These are phyloP conservation scores for Eclectus roratus DNA, from an alignment of 2,113 vertebrate genomes.

Conservation along the genomic window DNA sequence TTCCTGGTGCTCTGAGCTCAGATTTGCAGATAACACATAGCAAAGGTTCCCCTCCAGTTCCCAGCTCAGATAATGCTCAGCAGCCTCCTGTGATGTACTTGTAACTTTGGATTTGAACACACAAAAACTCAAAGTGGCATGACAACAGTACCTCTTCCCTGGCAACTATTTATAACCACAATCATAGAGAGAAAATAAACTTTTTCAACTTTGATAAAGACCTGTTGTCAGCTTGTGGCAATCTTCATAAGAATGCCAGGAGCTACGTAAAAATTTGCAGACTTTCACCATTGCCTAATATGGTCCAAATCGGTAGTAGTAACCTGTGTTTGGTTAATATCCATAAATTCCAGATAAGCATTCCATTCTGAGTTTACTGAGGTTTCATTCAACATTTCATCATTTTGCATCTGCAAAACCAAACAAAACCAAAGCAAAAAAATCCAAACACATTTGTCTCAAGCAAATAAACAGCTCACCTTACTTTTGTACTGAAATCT, in stretches of 20 bases:
- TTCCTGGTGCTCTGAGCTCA: not conserved
- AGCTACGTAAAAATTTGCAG: not conserved
- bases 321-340: not conserved
- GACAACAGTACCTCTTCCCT: not conserved
- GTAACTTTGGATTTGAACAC: not conserved
- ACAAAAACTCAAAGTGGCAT: not conserved
- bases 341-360: not conserved
- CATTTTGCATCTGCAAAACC: not conserved
- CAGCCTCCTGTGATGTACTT: not conserved
- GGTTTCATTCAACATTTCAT: not conserved
- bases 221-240: not conserved
- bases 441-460: not conserved
- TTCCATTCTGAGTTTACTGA: not conserved
- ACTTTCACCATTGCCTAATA: not conserved
- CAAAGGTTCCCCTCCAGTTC: not conserved
- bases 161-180: not conserved
- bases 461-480: not conserved
- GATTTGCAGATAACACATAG: not conserved
- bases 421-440: not conserved
- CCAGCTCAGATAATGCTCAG: not conserved
- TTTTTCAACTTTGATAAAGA: not conserved
- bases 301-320: not conserved
- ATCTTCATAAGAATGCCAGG: not conserved
- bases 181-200: not conserved
- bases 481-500: not conserved